These are phyloP conservation scores for Lophotis ruficrista DNA, from an alignment of 2,113 vertebrate genomes.

Conservation along the genomic window DNA sequence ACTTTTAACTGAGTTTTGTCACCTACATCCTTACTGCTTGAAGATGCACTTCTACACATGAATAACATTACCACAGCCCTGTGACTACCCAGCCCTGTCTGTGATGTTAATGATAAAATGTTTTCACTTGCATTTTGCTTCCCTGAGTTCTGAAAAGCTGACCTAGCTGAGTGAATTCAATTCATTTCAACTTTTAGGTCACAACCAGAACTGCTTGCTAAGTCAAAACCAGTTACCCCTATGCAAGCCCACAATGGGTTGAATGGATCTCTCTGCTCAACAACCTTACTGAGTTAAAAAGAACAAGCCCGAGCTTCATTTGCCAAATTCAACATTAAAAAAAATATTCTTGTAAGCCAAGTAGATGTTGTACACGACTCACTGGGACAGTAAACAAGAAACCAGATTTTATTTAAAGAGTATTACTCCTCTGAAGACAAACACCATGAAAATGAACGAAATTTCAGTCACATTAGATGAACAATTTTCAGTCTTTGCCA, in stretches of 20 bases:
- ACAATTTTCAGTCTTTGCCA: not conserved
- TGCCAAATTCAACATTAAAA: not conserved
- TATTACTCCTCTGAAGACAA: not conserved
- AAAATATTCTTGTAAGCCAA: not conserved
- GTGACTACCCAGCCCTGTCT: not conserved
- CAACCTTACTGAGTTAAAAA: not conserved
- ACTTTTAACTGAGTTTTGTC: not conserved
- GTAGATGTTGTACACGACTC: not conserved
- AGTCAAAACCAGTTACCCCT: not conserved
- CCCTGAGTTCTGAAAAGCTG: not conserved
- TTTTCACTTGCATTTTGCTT: not conserved
- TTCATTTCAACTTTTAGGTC: not conserved
- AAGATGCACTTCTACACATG: not conserved
- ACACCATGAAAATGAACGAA: not conserved
- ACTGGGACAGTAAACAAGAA: not conserved
- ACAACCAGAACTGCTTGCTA: not conserved
- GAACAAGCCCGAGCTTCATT: not conserved
- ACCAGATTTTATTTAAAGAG: not conserved
- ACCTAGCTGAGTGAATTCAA: not conserved
- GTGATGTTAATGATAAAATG: not conserved
- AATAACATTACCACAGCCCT: not conserved
- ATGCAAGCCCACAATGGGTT: not conserved
- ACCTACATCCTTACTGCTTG: not conserved
- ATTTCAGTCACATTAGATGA: not conserved
- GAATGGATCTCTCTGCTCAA: not conserved